phyloP scores from a whole-genome alignment of 2,113 vertebrate species.

The Ranitomeya imitator region DNA sequence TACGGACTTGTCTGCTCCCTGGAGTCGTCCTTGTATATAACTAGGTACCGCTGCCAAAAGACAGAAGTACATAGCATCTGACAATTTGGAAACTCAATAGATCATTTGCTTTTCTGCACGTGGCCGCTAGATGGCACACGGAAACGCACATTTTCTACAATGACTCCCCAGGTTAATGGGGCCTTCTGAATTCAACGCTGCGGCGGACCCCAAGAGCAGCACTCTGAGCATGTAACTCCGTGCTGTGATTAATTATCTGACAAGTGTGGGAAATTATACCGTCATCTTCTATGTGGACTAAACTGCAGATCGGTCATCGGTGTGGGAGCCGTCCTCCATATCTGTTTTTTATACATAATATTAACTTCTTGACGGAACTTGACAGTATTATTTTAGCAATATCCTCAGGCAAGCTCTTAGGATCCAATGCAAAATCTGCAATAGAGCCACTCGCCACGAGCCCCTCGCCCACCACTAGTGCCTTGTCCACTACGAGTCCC shows the following conservation, averaged over 20 bases:
- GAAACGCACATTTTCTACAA: not conserved
- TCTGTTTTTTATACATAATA: not conserved
- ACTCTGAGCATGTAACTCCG: not conserved
- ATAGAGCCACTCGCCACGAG: too few species aligned
- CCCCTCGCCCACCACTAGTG: too few species aligned
- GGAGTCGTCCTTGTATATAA: too few species aligned
- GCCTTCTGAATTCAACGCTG: not conserved
- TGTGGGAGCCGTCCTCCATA: not conserved
- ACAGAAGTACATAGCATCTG: too few species aligned
- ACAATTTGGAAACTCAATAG: not conserved
- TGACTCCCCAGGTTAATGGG: not conserved
- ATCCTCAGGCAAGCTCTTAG: not conserved
- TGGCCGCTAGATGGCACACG: conserved; percentile 33
- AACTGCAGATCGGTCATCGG: not conserved
- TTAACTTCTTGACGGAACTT: not conserved
- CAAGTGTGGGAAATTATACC: conserved; percentile 41
- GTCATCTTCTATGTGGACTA: conserved; percentile 72
- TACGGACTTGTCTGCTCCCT: too few species aligned
- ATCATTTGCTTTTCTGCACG: not conserved
- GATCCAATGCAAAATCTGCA: not conserved
- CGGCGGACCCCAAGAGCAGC: not conserved
- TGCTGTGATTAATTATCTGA: conserved; percentile 24
- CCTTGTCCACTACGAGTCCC: too few species aligned
- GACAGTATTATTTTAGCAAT: not conserved
- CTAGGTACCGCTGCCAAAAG: not conserved